Percentiles rank a stretch among this genome's conserved stretches.
Evolutionary conservation across 2,797 vertebrate genomes (phyloP).

Genomic region (Merluccius polli): DNA sequence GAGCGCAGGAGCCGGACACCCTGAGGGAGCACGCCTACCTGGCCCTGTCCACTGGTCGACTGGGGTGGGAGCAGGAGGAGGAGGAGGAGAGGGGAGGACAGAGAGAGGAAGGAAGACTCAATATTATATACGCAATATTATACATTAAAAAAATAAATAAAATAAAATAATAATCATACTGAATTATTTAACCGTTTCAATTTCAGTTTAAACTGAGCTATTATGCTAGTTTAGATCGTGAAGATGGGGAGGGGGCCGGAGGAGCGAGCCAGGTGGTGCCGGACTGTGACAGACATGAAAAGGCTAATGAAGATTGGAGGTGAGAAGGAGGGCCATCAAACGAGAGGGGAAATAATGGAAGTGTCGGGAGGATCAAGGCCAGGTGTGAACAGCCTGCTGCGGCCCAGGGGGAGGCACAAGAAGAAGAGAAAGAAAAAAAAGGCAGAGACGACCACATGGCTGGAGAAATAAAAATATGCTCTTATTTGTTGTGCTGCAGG

Average conservation of each 20-base stretch:
- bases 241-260: neutral
- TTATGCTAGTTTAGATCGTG: neutral
- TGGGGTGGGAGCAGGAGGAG: slow-evolving; percentile 46
- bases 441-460: slow-evolving; percentile 16
- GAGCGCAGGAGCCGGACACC: slow-evolving; percentile 82
- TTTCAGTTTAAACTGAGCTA: no score
- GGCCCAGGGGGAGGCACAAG: neutral
- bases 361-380: slow-evolving; percentile 47
- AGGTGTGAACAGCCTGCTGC: neutral
- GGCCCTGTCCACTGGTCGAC: slow-evolving; percentile 78
- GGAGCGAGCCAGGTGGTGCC: slow-evolving; percentile 13
- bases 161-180: slow-evolving; percentile 2
- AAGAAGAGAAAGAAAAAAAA: neutral
- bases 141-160: no score
- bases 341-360: slow-evolving; percentile 50
- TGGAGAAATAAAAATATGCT: slow-evolving; percentile 33
- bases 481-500: slow-evolving; percentile 48
- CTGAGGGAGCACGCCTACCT: slow-evolving; percentile 79
- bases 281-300: slow-evolving; percentile 29
- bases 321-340: slow-evolving; percentile 23
- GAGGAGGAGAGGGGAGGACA: neutral
- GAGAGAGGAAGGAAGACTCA: neutral
- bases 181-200: neutral
- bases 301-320: slow-evolving; percentile 19
- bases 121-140: slow-evolving; percentile 5